These are phyloP conservation scores for Tenthredo amoena DNA, from an alignment of 2,888 invertebrate species.

Conservation along the genomic window DNA sequence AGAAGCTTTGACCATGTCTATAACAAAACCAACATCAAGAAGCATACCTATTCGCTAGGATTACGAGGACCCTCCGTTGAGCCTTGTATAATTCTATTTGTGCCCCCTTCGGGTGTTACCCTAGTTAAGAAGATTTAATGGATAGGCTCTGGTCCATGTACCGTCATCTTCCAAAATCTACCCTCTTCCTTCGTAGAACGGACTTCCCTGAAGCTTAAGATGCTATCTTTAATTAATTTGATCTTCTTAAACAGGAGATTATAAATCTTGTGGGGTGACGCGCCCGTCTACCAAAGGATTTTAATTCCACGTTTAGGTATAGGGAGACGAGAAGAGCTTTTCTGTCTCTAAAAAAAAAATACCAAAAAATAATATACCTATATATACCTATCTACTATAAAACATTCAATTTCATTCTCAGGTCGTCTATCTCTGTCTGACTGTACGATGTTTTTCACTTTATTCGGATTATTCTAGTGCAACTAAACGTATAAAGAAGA, in stretches of 20 bases:
- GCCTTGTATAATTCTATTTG: conserved; percentile 46
- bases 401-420: background rate
- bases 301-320: background rate
- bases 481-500: background rate
- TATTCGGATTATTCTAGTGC: conserved; percentile 12
- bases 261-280: conserved; percentile 34
- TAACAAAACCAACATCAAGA: conserved; percentile 31
- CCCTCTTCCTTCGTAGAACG: conserved; percentile 26
- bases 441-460: conserved; percentile 20
- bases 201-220: conserved; percentile 29
- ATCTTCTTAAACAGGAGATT: conserved; percentile 44
- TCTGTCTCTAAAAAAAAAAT: background rate
- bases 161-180: conserved; percentile 43
- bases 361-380: background rate
- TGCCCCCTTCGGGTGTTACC: conserved; percentile 25
- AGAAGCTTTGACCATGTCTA: conserved; percentile 36
- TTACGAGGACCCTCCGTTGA: conserved; percentile 34
- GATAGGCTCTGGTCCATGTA: conserved; percentile 25
- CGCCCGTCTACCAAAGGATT: background rate
- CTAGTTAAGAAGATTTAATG: conserved; percentile 46
- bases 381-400: background rate
- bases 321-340: background rate
- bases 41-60: conserved; percentile 36
- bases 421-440: background rate
- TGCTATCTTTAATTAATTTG: conserved; percentile 48